phyloP scores from a whole-genome alignment of 2,888 invertebrate genomes.

The Autographa gamma region DNA sequence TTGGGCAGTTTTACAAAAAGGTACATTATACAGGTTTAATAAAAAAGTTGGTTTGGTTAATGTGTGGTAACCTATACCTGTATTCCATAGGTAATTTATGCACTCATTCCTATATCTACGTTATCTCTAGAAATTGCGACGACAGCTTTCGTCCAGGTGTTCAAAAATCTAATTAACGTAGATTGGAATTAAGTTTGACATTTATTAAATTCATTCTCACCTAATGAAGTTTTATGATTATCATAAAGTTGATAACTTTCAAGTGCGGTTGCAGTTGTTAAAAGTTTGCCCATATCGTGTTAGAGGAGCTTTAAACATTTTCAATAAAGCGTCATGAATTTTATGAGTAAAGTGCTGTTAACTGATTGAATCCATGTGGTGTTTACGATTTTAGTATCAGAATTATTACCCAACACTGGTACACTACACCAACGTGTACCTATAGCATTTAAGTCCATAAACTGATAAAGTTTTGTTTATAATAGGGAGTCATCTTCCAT shows the following conservation, averaged over 20 bases:
- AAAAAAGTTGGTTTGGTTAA: too few relatives aligned
- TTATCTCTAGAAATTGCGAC: not conserved
- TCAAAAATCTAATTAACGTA: not conserved
- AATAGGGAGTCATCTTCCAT: too few relatives aligned
- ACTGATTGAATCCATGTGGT: not conserved
- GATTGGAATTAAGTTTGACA: constrained; percentile 30
- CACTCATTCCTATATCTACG: too few relatives aligned
- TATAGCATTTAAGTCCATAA: too few relatives aligned
- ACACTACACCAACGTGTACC: too few relatives aligned
- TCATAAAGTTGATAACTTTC: constrained; percentile 20
- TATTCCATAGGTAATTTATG: too few relatives aligned
- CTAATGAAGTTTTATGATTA: constrained; percentile 22
- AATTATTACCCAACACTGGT: too few relatives aligned
- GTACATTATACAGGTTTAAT: too few relatives aligned
- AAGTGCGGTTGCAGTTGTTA: constrained; percentile 9
- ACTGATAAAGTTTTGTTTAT: too few relatives aligned
- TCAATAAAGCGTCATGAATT: not conserved
- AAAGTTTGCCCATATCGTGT: constrained; percentile 5
- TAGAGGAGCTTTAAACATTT: not conserved
- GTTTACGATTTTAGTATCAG: too few relatives aligned
- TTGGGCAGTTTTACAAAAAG: too few relatives aligned
- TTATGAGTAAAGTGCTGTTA: not conserved
- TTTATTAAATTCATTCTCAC: constrained; percentile 32
- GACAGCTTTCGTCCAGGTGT: constrained; percentile 1
- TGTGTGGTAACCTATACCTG: too few relatives aligned